Evolutionary conservation across 2,797 vertebrate species (phyloP).

Genomic region (Labeo calbasu): DNA sequence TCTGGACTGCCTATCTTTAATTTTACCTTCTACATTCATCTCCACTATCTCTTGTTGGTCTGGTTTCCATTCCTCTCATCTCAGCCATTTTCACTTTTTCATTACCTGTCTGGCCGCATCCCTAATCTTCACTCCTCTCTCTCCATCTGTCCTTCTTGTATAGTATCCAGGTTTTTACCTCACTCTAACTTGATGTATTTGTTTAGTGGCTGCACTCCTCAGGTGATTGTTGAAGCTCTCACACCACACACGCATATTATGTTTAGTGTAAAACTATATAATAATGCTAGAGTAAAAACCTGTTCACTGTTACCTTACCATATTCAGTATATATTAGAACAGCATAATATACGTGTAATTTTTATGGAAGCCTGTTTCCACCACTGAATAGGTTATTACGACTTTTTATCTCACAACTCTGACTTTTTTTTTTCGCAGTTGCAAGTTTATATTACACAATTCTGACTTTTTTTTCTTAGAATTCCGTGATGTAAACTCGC

Average conservation of each 20-base stretch:
- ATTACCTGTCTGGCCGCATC: constrained; percentile 18
- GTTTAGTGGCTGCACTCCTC: neutral
- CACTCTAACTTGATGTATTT: constrained; percentile 20
- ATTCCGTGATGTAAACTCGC: no score
- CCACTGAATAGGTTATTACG: no score
- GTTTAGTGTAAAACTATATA: neutral
- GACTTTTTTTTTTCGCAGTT: no score
- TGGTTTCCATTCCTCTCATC: constrained; percentile 53
- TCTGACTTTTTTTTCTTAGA: no score
- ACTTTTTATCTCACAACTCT: no score
- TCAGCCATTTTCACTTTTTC: constrained; percentile 32
- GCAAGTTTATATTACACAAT: no score
- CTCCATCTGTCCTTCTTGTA: constrained; percentile 16
- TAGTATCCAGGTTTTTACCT: constrained; percentile 19
- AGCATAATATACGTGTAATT: neutral
- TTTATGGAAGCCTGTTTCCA: neutral
- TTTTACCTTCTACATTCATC: neutral
- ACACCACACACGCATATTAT: neutral
- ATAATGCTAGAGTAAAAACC: neutral
- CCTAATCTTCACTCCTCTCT: constrained; percentile 22
- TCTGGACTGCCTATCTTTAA: constrained; percentile 11
- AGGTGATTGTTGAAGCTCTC: neutral
- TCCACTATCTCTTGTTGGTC: neutral
- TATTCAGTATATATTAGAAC: neutral
- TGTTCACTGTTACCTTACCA: neutral